Conservation (phyloP, 2,113 vertebrate genomes). For the Tachysurus vachellii region DNA sequence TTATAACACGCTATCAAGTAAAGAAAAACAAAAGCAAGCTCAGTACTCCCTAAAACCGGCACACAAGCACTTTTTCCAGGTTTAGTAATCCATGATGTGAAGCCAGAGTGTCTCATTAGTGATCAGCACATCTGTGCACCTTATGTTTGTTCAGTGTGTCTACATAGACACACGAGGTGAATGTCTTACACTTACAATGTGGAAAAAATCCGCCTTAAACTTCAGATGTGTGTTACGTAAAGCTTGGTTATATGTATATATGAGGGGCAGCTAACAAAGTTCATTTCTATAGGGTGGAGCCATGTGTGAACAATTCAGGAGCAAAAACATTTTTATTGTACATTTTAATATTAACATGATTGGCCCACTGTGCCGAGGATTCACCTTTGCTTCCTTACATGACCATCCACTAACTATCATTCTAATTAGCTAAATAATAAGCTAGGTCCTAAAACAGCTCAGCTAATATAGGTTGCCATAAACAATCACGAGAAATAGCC, state of each 20-base stretch:
- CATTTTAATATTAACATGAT: neutral
- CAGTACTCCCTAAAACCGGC: neutral
- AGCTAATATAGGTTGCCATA: neutral
- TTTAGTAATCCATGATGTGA: conserved; percentile 12
- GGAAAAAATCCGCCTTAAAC: neutral
- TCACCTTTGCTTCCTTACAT: neutral
- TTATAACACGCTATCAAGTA: conserved; percentile 20
- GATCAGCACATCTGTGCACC: conserved; percentile 52
- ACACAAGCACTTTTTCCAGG: conserved; percentile 18
- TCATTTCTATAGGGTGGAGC: too few relatives aligned
- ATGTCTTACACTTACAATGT: neutral
- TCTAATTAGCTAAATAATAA: neutral
- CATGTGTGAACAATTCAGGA: neutral
- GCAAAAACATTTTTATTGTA: neutral
- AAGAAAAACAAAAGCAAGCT: conserved; percentile 19
- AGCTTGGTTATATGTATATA: neutral
- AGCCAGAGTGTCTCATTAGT: conserved; percentile 35
- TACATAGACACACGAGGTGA: neutral
- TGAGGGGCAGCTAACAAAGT: neutral
- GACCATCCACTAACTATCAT: neutral
- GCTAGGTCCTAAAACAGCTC: neutral
- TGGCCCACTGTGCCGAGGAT: neutral
- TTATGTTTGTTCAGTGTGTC: conserved; percentile 27
- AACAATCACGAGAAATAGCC: neutral
- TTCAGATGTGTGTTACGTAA: neutral